Percentiles rank a stretch among this genome's conserved stretches.
phyloP scores from a whole-genome alignment of 2,797 vertebrate species.

The Babyrousa celebensis region DNA sequence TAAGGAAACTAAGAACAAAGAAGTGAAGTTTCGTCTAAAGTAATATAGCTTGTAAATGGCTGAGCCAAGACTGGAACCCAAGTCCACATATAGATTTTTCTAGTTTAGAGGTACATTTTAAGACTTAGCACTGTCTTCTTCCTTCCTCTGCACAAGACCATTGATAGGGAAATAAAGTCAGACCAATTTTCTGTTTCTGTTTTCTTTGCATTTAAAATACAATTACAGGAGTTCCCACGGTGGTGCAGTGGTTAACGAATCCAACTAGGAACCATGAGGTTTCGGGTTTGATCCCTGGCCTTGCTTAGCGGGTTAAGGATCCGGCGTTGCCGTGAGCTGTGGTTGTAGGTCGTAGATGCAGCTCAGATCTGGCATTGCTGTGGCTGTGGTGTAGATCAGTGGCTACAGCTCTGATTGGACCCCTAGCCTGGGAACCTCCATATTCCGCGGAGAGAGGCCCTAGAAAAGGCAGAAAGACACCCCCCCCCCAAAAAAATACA shows the following conservation, averaged over 20 bases:
- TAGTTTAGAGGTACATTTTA: background rate
- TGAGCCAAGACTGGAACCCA: slow-evolving; percentile 7
- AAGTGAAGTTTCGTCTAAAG: slow-evolving; percentile 50
- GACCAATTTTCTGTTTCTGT: slow-evolving; percentile 27
- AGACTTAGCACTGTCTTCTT: background rate
- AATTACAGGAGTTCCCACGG: background rate
- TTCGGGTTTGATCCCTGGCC: too few relatives aligned
- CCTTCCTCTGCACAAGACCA: background rate
- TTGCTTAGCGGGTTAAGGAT: too few relatives aligned
- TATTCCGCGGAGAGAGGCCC: too few relatives aligned
- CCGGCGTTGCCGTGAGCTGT: too few relatives aligned
- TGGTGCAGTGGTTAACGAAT: too few relatives aligned
- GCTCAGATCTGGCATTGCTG: too few relatives aligned
- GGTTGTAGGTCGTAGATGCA: too few relatives aligned
- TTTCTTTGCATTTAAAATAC: slow-evolving; percentile 50
- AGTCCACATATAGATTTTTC: background rate
- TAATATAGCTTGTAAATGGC: background rate
- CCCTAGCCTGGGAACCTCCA: too few relatives aligned
- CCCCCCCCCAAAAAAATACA: background rate
- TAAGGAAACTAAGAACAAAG: slow-evolving; percentile 33
- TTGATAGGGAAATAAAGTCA: background rate
- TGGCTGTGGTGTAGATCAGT: too few relatives aligned
- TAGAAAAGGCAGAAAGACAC: too few relatives aligned
- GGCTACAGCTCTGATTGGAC: too few relatives aligned
- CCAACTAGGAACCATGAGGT: too few relatives aligned